Evolutionary conservation across 2,888 invertebrate genomes (phyloP), one percentile per base, ranked within the genome.

Genomic region (Folsomia candida): DNA sequence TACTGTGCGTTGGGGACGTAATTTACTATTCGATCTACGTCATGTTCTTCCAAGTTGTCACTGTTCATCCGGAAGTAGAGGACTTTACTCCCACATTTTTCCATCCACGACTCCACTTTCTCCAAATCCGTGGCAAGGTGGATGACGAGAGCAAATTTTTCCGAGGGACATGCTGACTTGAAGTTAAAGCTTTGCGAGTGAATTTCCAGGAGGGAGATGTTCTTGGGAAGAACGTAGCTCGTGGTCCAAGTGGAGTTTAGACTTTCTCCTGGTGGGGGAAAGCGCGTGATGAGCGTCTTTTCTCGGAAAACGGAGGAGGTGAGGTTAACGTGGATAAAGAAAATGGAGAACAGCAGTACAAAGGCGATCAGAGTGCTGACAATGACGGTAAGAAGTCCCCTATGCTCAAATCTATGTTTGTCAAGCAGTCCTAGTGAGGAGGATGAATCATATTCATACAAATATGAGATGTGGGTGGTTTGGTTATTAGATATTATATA

Each of bases 1-100:
- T 59, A 54, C 51, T 58, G 22, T 6, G 69, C 65, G 51, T 65
- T 18, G 20, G 37, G 54, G 2, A 70, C 28, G 29, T 62, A 69
- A 22, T 4, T 22, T 9, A 59, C 24, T n/a, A 72, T 26, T 20
- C 26, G 26, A 6, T 69, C 67, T 11, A 72, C 59, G 28, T 72
- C 69, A 54, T 6, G 6, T 14, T 11, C 22, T 2, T 28, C 22
- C 1, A 61, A 20, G 18, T 62, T 65, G 27, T 67, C 37, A 1
- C 69, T 67, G 27, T 69, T 63, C 11, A 69, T 59, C 51, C 72
- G 28, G 58, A 69, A 72, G 28, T 69, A 72, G 25, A 66, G 63
- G 2, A 70, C 69, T 24, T 62, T 29, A 1, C 58, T 26, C 22
- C 67, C 72, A 67, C 72, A 72, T 11, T 24, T 14, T 25, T 37